phyloP scores from a whole-genome alignment of 2,797 vertebrate genomes.

The Chelmon rostratus region DNA sequence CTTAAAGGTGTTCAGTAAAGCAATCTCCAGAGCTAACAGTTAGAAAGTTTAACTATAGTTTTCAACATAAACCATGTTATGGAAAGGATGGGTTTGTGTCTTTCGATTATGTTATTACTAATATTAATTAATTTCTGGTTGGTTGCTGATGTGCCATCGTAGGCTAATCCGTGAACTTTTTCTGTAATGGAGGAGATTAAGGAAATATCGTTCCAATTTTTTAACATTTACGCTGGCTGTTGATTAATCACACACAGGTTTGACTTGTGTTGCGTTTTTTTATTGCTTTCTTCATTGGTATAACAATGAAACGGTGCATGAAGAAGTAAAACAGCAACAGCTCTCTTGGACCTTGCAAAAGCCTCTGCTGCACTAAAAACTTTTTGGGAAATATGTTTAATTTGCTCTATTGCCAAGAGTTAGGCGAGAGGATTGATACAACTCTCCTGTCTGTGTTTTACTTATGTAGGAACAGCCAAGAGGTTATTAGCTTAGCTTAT shows the following conservation, averaged over 20 bases:
- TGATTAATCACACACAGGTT: conserved; percentile 8
- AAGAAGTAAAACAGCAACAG: neutral
- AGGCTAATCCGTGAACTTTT: no score
- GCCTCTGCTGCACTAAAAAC: neutral
- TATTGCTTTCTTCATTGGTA: neutral
- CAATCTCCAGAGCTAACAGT: neutral
- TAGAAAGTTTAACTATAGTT: neutral
- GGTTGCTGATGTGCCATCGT: no score
- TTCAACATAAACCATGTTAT: neutral
- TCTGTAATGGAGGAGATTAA: neutral
- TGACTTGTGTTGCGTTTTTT: conserved; percentile 7
- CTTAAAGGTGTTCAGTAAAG: neutral
- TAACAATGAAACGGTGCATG: conserved; percentile 12
- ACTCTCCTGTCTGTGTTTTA: neutral
- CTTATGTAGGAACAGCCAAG: neutral
- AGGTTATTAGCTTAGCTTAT: neutral
- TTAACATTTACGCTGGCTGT: neutral
- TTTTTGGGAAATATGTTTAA: neutral
- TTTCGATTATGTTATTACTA: neutral
- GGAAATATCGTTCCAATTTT: neutral
- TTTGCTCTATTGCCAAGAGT: no score
- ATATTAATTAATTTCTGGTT: neutral
- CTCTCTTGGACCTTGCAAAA: neutral
- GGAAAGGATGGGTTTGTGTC: neutral
- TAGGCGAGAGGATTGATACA: neutral